These are phyloP conservation scores for Dipodomys ordii DNA, from an alignment of 2,113 vertebrate genomes.

Conservation along the genomic window DNA sequence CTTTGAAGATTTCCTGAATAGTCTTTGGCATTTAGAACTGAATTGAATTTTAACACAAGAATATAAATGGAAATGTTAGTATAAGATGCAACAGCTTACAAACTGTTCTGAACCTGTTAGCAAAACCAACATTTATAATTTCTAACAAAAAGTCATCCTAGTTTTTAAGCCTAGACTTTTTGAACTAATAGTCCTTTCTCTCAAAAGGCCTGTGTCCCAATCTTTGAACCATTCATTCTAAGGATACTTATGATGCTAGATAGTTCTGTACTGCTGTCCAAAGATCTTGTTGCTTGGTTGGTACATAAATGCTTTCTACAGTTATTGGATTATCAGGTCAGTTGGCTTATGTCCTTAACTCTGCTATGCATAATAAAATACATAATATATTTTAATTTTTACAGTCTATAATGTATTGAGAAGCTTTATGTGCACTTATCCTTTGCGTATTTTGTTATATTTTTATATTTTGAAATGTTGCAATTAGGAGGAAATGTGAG, in stretches of 20 bases:
- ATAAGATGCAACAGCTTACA: slow-evolving; percentile 34
- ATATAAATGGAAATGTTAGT: slow-evolving; percentile 32
- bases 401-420: slow-evolving; percentile 70
- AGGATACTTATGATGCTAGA: slow-evolving; percentile 74
- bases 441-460: slow-evolving; percentile 68
- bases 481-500: slow-evolving; percentile 83
- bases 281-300: slow-evolving; percentile 59
- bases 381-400: slow-evolving; percentile 74
- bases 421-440: slow-evolving; percentile 74
- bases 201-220: slow-evolving; percentile 41
- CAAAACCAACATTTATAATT: slow-evolving; percentile 73
- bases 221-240: slow-evolving; percentile 64
- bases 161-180: slow-evolving; percentile 62
- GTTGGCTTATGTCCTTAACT: slow-evolving; percentile 79
- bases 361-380: slow-evolving; percentile 77
- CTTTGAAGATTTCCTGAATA: slow-evolving; percentile 17
- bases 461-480: slow-evolving; percentile 80
- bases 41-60: slow-evolving; percentile 13
- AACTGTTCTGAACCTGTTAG: slow-evolving; percentile 57
- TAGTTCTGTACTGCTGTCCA: slow-evolving; percentile 50
- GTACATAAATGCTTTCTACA: slow-evolving; percentile 71
- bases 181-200: slow-evolving; percentile 54
- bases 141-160: slow-evolving; percentile 55
- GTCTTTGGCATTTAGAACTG: not conserved
- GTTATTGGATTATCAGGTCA: slow-evolving; percentile 80